Percentiles rank a stretch among this genome's conserved stretches.
Conservation (phyloP, 2,113 vertebrate genomes). For the Oryzias melastigma region DNA sequence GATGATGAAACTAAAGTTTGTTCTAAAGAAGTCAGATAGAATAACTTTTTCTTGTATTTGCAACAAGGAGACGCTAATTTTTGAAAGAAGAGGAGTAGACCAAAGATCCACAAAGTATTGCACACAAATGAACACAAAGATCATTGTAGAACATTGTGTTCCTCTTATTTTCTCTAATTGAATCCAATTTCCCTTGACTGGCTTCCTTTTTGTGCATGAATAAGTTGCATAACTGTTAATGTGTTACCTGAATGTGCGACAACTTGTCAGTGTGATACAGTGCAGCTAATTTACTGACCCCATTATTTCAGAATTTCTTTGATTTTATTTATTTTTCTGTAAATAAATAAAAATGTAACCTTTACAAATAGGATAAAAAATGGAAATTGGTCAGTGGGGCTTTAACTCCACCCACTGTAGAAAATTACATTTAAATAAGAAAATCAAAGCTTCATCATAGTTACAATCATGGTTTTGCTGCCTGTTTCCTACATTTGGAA, state of each 20-base stretch:
- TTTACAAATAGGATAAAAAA: no score
- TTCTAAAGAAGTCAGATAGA: no score
- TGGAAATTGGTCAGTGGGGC: no score
- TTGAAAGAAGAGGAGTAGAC: conserved; percentile 47
- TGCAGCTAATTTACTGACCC: conserved; percentile 16
- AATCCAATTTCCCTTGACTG: conserved; percentile 25
- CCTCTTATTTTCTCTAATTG: background rate
- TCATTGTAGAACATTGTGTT: conserved; percentile 7
- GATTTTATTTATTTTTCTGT: background rate
- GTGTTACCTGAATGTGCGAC: conserved; percentile 23
- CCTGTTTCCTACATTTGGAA: no score
- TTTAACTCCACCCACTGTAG: no score
- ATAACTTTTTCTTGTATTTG: no score
- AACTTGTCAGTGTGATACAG: conserved; percentile 18
- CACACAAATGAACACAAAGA: conserved; percentile 8
- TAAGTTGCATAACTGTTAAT: conserved; percentile 26
- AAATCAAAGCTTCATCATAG: no score
- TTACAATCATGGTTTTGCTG: no score
- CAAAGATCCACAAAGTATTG: conserved; percentile 22
- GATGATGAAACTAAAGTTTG: no score
- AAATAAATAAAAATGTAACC: no score
- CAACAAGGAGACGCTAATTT: conserved; percentile 48
- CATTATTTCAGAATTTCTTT: conserved; percentile 3
- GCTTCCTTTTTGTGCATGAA: conserved; percentile 16
- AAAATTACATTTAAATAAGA: no score